Percentiles rank a stretch among this genome's conserved stretches.
Conservation (phyloP, 2,888 invertebrate species). For the Leptinotarsa haldemani region DNA sequence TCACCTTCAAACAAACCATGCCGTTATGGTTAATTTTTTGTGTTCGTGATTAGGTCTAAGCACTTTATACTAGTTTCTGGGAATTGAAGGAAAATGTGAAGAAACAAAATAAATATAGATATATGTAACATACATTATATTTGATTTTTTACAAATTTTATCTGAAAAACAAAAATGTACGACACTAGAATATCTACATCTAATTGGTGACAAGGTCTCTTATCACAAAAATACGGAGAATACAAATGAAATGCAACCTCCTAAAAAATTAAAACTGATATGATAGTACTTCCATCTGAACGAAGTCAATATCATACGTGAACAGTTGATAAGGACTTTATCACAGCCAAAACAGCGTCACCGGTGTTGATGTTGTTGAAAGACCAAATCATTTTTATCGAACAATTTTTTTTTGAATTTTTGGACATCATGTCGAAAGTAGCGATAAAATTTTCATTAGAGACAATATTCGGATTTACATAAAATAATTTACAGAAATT, state of each 20-base stretch:
- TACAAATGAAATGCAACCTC: slow-evolving; percentile 42
- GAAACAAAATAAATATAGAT: neutral
- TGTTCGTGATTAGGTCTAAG: no score
- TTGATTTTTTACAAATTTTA: slow-evolving; percentile 25
- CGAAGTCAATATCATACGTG: slow-evolving; percentile 71
- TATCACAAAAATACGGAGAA: slow-evolving; percentile 60
- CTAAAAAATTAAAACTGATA: slow-evolving; percentile 56
- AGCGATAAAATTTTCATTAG: neutral
- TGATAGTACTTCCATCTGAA: slow-evolving; percentile 71
- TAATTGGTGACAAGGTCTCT: slow-evolving; percentile 66
- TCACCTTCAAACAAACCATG: no score
- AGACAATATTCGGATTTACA: no score
- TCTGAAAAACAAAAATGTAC: slow-evolving; percentile 32
- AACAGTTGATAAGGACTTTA: slow-evolving; percentile 68
- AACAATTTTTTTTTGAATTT: slow-evolving; percentile 23
- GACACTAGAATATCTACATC: slow-evolving; percentile 45
- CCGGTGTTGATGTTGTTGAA: slow-evolving; percentile 52
- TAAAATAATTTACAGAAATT: no score
- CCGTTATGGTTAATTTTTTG: no score
- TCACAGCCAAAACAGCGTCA: slow-evolving; percentile 67
- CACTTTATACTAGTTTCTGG: neutral
- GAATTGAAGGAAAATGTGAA: neutral
- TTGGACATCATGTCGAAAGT: slow-evolving; percentile 10
- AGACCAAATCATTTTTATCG: slow-evolving; percentile 34
- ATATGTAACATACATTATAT: slow-evolving; percentile 31